These are phyloP conservation scores for Halcyon leucocephala DNA, from an alignment of 2,797 vertebrate genomes.

Conservation along the genomic window DNA sequence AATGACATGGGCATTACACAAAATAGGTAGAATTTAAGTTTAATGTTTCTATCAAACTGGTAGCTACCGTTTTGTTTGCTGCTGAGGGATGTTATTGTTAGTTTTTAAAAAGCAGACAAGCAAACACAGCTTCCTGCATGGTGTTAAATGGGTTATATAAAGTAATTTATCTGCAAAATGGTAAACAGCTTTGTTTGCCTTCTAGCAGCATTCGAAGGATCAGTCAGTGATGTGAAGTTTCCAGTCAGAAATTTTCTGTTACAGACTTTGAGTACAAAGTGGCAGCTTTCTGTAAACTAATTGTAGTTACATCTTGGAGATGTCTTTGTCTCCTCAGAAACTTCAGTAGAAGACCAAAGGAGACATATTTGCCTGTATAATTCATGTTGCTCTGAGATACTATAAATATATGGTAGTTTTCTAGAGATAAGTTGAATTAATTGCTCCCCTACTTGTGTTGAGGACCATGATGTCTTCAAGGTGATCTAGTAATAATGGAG, in stretches of 20 bases:
- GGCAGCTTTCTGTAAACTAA: neutral
- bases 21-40: neutral
- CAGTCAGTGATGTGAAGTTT: neutral
- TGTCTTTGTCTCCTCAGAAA: neutral
- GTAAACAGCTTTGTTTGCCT: neutral
- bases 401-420: neutral
- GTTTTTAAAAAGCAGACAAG: neutral
- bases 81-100: neutral
- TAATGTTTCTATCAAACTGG: neutral
- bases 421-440: neutral
- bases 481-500: neutral
- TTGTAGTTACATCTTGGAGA: neutral
- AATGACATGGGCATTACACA: neutral
- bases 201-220: neutral
- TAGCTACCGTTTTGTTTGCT: neutral
- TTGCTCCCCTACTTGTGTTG: neutral
- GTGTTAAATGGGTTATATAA: neutral
- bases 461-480: neutral
- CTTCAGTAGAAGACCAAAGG: neutral
- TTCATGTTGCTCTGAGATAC: neutral
- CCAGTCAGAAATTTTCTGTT: neutral
- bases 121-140: neutral
- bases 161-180: neutral
- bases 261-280: neutral
- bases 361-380: neutral